Base-by-base conservation (phyloP, 2,888 invertebrate genomes). In the Dendrolimus pini region DNA sequence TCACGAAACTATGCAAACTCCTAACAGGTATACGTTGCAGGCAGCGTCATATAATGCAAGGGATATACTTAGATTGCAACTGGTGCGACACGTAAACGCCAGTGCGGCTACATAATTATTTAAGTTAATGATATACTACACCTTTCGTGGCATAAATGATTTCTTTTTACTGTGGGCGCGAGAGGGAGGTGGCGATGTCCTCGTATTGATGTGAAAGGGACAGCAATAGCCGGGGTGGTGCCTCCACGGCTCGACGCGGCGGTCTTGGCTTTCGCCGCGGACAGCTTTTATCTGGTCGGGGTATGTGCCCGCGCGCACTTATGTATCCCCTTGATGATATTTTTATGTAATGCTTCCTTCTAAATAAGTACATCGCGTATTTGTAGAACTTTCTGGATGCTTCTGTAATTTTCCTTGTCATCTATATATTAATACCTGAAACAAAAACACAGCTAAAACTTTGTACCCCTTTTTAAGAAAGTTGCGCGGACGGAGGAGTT, bases 121-220 rank as follows among this genome's bases (percentile, higher is more conserved):
- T 86, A 83, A 89, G 82, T 83, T 89, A 88, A 89, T 89, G 86
- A 89, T 87, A 83, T 85, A 83, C 79, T 80, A 83, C 85, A 85
- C 82, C 80, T 85, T 82, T 80, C 78, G 75, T 75, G 75, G 68
- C 71, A 71, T 82, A 83, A 88, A 83, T 85, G 77, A 82, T 80
- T 88, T 85, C 71, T 82, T 85, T 85, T 80, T 73, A 67, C 69
- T 64, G 55, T 59, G 65, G 59, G 80, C 62, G 70, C 12, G 77
- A 80, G 64, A 1, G 71, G 60, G 81, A 79, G 18, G 62, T 47
- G 3, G 9, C 2, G 58, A 63, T 57, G 41, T 1, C 12, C 9
- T 7, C n/a, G 41, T 1, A 13, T 2, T 54, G 6, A 70, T 55
- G 68, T 9, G 65, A 68, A 67, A 54, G 68, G 57, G 80, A 76